Evolutionary conservation across 2,113 vertebrate genomes (phyloP).

Genomic region (Epinephelus cyanopodus): DNA sequence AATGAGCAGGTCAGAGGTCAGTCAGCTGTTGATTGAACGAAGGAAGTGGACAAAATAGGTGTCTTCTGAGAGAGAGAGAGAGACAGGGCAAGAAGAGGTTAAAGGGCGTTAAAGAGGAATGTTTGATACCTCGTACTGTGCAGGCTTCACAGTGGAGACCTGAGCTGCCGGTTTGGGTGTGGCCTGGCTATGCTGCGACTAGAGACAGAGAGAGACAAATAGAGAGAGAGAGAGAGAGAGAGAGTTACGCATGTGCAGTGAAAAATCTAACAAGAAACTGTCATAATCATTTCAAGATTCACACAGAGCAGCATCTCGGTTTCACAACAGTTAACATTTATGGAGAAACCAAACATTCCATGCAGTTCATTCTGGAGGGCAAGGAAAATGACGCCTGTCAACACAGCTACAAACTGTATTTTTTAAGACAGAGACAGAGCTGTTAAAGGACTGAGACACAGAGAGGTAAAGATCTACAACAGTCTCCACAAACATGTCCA

Average conservation of each 20-base stretch:
- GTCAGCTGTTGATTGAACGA: neutral
- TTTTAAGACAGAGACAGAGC: neutral
- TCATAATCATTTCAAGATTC: conserved; percentile 24
- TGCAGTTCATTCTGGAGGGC: neutral
- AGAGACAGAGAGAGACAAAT: conserved; percentile 49
- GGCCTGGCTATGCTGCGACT: conserved; percentile 80
- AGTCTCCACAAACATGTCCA: neutral
- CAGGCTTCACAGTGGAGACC: conserved; percentile 75
- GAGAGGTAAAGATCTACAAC: neutral
- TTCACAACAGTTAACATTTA: conserved; percentile 17
- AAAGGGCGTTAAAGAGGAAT: conserved; percentile 5
- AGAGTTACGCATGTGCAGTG: conserved; percentile 24
- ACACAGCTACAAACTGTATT: neutral
- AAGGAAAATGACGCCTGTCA: neutral
- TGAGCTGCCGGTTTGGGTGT: conserved; percentile 74
- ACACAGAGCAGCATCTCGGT: neutral
- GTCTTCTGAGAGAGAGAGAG: conserved; percentile 2
- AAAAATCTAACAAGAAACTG: neutral
- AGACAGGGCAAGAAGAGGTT: neutral
- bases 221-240: conserved; percentile 17
- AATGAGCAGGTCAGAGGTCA: conserved; percentile 45
- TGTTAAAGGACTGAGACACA: neutral
- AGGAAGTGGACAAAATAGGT: conserved; percentile 2
- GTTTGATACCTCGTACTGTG: conserved; percentile 81
- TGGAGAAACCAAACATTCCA: conserved; percentile 14